Base-by-base conservation (phyloP, 1,140 invertebrate genomes). In the Nephila pilipes region DNA sequence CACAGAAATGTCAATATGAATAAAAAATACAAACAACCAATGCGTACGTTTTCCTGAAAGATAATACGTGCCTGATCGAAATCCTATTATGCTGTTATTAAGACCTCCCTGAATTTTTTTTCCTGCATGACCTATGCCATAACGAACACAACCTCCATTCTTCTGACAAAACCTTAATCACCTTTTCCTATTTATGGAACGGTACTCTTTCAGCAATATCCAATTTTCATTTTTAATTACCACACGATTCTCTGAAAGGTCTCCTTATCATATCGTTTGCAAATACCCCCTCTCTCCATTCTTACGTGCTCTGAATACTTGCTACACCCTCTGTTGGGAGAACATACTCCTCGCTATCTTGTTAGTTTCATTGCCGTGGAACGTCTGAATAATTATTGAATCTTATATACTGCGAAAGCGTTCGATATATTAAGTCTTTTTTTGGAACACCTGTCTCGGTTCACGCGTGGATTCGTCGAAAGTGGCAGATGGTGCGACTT, bases 181-280 rank as follows among this genome's bases (percentile, higher is more conserved):
- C 69, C 32, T 75, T 75, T 75, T 32, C 69, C 29, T 75, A 75
- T 75, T 36, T 75, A 32, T 75, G 69, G 69, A 75, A 75, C 69
- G 69, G 69, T 75, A 36, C 69, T 75, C 69, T 75, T 75, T 75
- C 69, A 32, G 32, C 69, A 36, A 32, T 75, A 36, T 75, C 69
- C 29, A 32, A 75, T 75, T 75, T 75, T 75, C 69, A 32, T 75
- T 75, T 75, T 75, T 75, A 75, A 75, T 75, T 75, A 75, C 69
- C 69, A 36, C 69, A 75, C 69, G 69, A 75, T 75, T 75, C 29
- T 75, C 69, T 75, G 3, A 18, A 36, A 32, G 25, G 69, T 3
- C 32, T 36, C 69, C 29, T 75, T 65, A n/a, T 46, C 46, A 46
- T 65, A 8, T 25, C 63, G n/a, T 46, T 46, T 65, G 63, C 63